Conservation (phyloP, 2,888 invertebrate genomes). For the Temnothorax rugatulus region DNA sequence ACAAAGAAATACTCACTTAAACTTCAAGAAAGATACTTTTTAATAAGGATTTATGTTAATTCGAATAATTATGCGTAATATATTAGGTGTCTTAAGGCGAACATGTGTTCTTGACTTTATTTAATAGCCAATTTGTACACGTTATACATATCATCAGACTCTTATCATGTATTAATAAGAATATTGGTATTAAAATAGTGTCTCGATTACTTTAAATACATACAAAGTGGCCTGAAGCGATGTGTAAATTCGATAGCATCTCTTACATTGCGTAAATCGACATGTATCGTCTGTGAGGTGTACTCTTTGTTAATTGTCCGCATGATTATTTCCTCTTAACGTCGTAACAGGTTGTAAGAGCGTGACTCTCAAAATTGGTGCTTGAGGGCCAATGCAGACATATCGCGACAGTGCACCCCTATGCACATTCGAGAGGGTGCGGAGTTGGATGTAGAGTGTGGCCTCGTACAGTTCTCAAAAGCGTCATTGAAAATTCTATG, state of each 20-base stretch:
- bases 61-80: slow-evolving; percentile 30
- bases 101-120: slow-evolving; percentile 39
- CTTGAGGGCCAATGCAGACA: slow-evolving; percentile 74
- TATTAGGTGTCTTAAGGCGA: slow-evolving; percentile 20
- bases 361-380: slow-evolving; percentile 72
- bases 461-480: slow-evolving; percentile 65
- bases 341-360: slow-evolving; percentile 67
- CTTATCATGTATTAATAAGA: slow-evolving; percentile 29
- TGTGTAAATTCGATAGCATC: slow-evolving; percentile 1
- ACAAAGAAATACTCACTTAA: slow-evolving; percentile 36
- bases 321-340: slow-evolving; percentile 72
- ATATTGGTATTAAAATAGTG: slow-evolving; percentile 19
- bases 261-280: background rate
- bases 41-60: slow-evolving; percentile 53
- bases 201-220: background rate
- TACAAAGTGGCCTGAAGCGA: background rate
- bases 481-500: slow-evolving; percentile 70
- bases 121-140: slow-evolving; percentile 37
- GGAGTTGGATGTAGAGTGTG: slow-evolving; percentile 70
- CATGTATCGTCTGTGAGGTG: background rate
- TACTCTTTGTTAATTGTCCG: slow-evolving; percentile 61
- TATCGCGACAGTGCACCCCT: slow-evolving; percentile 82
- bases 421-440: slow-evolving; percentile 70
- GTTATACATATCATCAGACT: slow-evolving; percentile 10
- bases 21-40: slow-evolving; percentile 36